Conservation (phyloP, 1,140 invertebrate species). For the Rhizoglyphus robini region DNA sequence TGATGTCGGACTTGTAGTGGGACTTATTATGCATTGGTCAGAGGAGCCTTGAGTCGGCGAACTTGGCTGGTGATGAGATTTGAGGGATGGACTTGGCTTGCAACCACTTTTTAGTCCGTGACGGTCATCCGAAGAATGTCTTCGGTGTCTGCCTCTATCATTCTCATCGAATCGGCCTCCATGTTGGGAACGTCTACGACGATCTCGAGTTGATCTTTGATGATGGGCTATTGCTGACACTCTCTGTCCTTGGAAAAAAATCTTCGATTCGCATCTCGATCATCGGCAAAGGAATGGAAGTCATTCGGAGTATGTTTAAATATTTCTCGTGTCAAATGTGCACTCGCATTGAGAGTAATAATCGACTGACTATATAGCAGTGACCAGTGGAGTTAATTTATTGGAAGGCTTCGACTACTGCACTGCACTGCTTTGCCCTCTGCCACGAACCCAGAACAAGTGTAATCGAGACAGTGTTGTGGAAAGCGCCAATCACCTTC, state of each 20-base stretch:
- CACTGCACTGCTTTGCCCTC: not conserved
- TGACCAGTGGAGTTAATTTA: not conserved
- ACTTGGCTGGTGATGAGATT: too few species aligned
- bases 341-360: not conserved
- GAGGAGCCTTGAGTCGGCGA: too few species aligned
- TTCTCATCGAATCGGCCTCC: too few species aligned
- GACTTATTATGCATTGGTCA: too few species aligned
- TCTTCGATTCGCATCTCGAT: not conserved
- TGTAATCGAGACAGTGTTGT: not conserved
- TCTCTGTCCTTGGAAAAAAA: not conserved
- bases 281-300: not conserved
- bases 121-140: too few species aligned
- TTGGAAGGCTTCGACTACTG: not conserved
- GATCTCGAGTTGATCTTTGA: too few species aligned
- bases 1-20: too few species aligned
- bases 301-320: not conserved
- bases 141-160: too few species aligned
- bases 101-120: too few species aligned
- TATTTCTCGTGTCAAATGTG: not conserved
- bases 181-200: too few species aligned
- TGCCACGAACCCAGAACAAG: not conserved
- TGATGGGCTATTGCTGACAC: too few species aligned
- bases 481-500: not conserved
- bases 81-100: too few species aligned
- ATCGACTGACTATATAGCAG: not conserved